phyloP scores from a whole-genome alignment of 2,113 vertebrate species.

The Lucifuga dentata region DNA sequence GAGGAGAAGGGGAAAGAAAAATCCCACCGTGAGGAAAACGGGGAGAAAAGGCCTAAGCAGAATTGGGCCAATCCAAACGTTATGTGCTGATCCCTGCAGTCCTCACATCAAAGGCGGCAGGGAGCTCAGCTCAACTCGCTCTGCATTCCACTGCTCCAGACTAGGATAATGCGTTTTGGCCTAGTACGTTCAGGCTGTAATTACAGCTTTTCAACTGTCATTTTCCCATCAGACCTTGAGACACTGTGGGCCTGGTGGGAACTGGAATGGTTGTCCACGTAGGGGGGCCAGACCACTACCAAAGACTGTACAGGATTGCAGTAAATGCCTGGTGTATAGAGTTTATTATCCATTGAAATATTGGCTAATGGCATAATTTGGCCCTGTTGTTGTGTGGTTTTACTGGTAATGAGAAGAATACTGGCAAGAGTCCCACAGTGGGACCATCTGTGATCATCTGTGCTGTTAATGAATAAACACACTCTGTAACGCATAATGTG shows the following conservation, averaged over 20 bases:
- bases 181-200: slow-evolving; percentile 73
- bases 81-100: slow-evolving; percentile 77
- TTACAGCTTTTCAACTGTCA: slow-evolving; percentile 77
- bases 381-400: slow-evolving; percentile 35
- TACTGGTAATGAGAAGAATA: slow-evolving; percentile 48
- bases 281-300: slow-evolving; percentile 45
- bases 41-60: slow-evolving; percentile 56
- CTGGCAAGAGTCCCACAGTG: slow-evolving; percentile 57
- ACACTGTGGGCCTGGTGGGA: slow-evolving; percentile 51
- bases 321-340: slow-evolving; percentile 48
- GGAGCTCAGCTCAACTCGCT: slow-evolving; percentile 76
- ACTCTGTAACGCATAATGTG: slow-evolving; percentile 40
- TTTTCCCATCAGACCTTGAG: slow-evolving; percentile 77
- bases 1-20: slow-evolving; percentile 26
- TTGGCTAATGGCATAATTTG: slow-evolving; percentile 26
- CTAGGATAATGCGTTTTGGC: slow-evolving; percentile 79
- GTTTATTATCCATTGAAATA: slow-evolving; percentile 47
- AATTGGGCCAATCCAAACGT: slow-evolving; percentile 80
- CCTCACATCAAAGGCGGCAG: slow-evolving; percentile 79
- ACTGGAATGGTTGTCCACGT: slow-evolving; percentile 50
- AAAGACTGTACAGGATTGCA: slow-evolving; percentile 41
- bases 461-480: slow-evolving; percentile 55
- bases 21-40: slow-evolving; percentile 45
- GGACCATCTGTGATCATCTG: slow-evolving; percentile 69
- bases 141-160: slow-evolving; percentile 81